Evolutionary conservation across 2,797 vertebrate genomes (phyloP).

Genomic region (Chelonia mydas): DNA sequence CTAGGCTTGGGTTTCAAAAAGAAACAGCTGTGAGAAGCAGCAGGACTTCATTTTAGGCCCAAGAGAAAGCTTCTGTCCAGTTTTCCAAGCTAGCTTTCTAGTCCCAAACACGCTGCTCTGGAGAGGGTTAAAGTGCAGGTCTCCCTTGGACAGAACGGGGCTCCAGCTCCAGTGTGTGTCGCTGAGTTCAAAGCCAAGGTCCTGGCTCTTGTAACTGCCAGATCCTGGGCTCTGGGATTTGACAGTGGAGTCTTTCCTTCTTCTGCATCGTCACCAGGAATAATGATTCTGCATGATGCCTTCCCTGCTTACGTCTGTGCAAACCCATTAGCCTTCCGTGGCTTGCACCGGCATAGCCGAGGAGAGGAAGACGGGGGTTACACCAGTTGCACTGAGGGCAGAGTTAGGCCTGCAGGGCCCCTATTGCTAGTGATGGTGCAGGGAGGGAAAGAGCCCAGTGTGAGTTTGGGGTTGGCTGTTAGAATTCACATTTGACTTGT

Average conservation of each 20-base stretch:
- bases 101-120: neutral
- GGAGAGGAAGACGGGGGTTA: neutral
- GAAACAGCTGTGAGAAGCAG: neutral
- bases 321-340: neutral
- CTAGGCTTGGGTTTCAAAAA: neutral
- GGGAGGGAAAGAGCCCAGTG: neutral
- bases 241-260: neutral
- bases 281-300: neutral
- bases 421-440: neutral
- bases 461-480: neutral
- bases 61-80: fast-evolving
- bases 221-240: neutral
- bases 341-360: neutral
- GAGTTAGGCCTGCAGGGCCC: neutral
- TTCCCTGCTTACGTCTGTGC: neutral
- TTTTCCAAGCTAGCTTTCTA: fast-evolving
- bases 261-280: neutral
- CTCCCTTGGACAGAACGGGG: fast-evolving
- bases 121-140: neutral
- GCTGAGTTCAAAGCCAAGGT: neutral
- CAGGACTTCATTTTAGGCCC: neutral
- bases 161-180: fast-evolving
- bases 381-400: neutral
- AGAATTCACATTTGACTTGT: neutral
- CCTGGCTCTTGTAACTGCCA: neutral